phyloP scores from a whole-genome alignment of 1,140 invertebrate genomes.

The Melipona quadrifasciata region DNA sequence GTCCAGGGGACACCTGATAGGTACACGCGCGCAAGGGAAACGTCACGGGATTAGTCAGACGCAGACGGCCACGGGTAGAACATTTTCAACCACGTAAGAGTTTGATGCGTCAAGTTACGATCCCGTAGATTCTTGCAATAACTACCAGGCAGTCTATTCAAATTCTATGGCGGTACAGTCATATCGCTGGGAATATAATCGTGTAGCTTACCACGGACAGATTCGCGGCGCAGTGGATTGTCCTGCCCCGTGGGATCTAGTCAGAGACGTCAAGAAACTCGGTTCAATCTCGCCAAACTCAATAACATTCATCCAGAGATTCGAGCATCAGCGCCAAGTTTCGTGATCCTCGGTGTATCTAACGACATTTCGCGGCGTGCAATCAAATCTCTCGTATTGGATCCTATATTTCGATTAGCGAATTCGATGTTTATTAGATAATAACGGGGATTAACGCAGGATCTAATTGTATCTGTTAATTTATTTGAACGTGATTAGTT shows the following conservation, averaged over 20 bases:
- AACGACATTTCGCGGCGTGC: not conserved
- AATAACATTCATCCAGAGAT: constrained; percentile 6
- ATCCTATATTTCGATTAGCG: not conserved
- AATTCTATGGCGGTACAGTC: not conserved
- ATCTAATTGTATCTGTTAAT: constrained; percentile 12
- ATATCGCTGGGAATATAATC: not conserved
- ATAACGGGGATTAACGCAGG: constrained; percentile 3
- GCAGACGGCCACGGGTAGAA: not conserved
- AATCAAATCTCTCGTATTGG: not conserved
- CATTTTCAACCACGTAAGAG: not conserved
- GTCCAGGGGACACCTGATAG: no score
- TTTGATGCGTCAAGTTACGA: constrained; percentile 10
- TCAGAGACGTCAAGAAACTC: not conserved
- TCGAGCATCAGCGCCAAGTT: no score
- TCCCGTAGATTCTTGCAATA: not conserved
- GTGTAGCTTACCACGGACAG: not conserved
- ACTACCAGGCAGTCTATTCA: constrained; percentile 12
- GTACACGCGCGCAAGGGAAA: not conserved
- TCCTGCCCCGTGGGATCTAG: not conserved
- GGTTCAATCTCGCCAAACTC: not conserved
- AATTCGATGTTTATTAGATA: not conserved
- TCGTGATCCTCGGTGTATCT: not conserved
- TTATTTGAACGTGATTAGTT: not conserved
- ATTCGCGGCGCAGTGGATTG: constrained; percentile 10
- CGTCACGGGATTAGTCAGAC: constrained; percentile 1